phyloP scores from a whole-genome alignment of 1,140 invertebrate genomes.

The Bombus affinis region DNA sequence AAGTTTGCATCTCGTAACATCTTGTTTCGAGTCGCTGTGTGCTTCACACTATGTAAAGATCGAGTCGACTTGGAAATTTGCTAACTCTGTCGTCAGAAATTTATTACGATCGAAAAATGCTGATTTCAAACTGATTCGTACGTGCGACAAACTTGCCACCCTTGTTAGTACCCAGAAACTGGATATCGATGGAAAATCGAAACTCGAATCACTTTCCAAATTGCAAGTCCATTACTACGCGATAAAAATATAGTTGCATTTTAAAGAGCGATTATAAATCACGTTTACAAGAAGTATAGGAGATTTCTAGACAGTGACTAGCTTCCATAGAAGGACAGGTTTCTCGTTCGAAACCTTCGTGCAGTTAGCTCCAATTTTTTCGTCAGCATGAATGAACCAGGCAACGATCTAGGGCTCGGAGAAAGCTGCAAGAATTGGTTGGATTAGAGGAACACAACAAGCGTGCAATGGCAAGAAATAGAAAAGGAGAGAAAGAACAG shows the following conservation, averaged over 20 bases:
- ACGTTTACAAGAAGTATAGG: not conserved
- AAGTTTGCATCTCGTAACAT: too few species aligned
- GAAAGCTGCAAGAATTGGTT: constrained; percentile 19
- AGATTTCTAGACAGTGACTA: not conserved
- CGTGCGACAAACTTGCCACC: too few species aligned
- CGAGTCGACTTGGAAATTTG: too few species aligned
- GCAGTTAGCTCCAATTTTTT: constrained; percentile 11
- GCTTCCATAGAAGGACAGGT: constrained; percentile 11
- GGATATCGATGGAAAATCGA: too few species aligned
- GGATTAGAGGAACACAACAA: not conserved
- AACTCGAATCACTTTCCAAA: too few species aligned
- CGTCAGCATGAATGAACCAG: constrained; percentile 1
- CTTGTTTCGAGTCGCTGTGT: too few species aligned
- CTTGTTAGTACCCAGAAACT: too few species aligned
- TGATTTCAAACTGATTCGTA: too few species aligned
- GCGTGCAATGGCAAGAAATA: not conserved
- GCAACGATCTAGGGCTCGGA: constrained; percentile 13
- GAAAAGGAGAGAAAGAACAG: not conserved
- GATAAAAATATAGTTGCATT: not conserved
- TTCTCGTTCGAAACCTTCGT: constrained; percentile 17
- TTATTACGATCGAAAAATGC: too few species aligned
- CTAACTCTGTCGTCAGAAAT: too few species aligned
- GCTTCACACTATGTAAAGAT: accelerated
- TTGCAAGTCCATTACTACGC: too few species aligned
- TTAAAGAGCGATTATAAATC: not conserved